Evolutionary conservation across 2,113 vertebrate genomes (phyloP).

Genomic region (Grantiella picta): DNA sequence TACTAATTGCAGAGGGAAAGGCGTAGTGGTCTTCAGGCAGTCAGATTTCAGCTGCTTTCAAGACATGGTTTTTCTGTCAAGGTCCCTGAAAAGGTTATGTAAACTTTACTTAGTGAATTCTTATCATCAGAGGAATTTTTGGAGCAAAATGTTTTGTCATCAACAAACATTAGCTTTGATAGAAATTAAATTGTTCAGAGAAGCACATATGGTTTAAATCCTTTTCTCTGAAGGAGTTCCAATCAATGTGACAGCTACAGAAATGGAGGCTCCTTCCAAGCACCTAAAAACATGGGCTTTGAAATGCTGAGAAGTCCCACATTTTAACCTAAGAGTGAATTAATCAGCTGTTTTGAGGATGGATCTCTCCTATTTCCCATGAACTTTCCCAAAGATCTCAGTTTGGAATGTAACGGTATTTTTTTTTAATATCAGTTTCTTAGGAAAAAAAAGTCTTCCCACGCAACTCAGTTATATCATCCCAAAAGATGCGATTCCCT

Average conservation of each 20-base stretch:
- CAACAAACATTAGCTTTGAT: neutral
- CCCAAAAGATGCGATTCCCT: neutral
- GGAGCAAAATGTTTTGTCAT: neutral
- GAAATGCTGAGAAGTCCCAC: neutral
- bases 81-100: neutral
- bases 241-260: neutral
- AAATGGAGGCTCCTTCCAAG: neutral
- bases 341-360: neutral
- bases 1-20: neutral
- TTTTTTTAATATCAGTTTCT: neutral
- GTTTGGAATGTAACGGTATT: neutral
- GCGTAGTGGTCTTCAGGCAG: neutral
- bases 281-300: neutral
- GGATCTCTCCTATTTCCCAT: neutral
- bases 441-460: constrained; percentile 7
- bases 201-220: neutral
- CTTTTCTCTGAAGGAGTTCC: neutral
- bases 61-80: neutral
- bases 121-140: neutral
- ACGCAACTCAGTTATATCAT: neutral
- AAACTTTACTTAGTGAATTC: constrained; percentile 7
- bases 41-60: neutral
- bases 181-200: neutral
- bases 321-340: neutral
- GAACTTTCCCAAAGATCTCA: neutral